Conservation (phyloP, 2,113 vertebrate species). For the Hypocryptadius cinnamomeus region DNA sequence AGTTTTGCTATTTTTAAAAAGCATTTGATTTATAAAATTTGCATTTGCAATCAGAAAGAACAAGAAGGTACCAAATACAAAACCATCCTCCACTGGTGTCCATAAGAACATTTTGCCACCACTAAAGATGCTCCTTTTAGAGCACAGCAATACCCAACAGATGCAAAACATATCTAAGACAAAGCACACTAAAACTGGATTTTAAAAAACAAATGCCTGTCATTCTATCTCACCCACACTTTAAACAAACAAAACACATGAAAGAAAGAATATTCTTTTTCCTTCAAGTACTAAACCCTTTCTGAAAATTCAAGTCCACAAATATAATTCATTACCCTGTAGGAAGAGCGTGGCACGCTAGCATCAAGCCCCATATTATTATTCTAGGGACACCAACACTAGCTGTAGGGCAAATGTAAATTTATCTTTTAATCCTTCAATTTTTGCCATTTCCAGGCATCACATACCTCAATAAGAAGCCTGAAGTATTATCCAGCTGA, state of each 20-base stretch:
- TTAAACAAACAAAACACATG: background rate
- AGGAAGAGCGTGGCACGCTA: background rate
- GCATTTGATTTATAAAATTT: background rate
- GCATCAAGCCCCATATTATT: background rate
- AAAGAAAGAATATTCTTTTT: background rate
- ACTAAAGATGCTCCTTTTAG: background rate
- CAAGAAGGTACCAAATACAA: background rate
- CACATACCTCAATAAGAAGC: background rate
- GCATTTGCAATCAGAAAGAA: background rate
- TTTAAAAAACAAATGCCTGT: background rate
- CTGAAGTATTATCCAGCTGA: slow-evolving; percentile 8
- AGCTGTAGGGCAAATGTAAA: background rate
- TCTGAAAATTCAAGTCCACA: background rate
- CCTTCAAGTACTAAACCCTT: background rate
- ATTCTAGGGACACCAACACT: background rate
- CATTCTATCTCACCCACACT: background rate
- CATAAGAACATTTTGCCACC: background rate
- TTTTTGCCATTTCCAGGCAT: slow-evolving; percentile 19
- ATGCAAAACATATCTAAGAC: background rate
- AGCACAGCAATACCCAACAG: background rate
- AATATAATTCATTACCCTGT: background rate
- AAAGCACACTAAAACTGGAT: background rate
- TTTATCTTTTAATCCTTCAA: slow-evolving; percentile 20
- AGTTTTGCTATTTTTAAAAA: background rate
- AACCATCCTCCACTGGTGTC: background rate